A percentile compares a stretch with the other conserved stretches of the same genome.
These are phyloP conservation scores for Gibbula magus DNA, from an alignment of 2,888 invertebrate genomes.

Conservation along the genomic window DNA sequence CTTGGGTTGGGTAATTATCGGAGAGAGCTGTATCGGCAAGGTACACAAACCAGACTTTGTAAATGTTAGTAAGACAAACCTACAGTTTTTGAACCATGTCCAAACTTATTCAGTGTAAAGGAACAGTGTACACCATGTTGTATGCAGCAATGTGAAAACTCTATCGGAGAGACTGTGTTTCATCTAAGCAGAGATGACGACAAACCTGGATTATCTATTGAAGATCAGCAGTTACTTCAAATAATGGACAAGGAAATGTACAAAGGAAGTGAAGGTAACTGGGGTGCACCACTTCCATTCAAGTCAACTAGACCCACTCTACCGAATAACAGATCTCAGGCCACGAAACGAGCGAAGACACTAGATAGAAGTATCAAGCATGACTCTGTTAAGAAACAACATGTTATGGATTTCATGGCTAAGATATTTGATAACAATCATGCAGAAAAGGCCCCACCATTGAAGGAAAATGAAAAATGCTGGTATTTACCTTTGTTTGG, in stretches of 20 bases:
- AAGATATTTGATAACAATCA: too few species aligned
- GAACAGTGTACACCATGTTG: neutral
- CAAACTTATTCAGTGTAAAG: slow-evolving; percentile 24
- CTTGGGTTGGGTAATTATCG: slow-evolving; percentile 35
- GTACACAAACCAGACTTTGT: slow-evolving; percentile 25
- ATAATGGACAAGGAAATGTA: slow-evolving; percentile 32
- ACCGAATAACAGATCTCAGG: slow-evolving; percentile 15
- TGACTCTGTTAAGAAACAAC: too few species aligned
- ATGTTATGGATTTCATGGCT: too few species aligned
- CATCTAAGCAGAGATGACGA: slow-evolving; percentile 31
- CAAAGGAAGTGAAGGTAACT: slow-evolving; percentile 25
- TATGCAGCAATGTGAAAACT: neutral
- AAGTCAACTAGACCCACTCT: slow-evolving; percentile 7
- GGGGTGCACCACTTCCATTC: slow-evolving; percentile 38
- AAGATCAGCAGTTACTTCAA: slow-evolving; percentile 36
- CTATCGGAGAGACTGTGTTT: slow-evolving; percentile 16
- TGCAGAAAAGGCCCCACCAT: too few species aligned
- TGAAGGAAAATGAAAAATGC: too few species aligned
- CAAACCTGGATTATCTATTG: slow-evolving; percentile 34
- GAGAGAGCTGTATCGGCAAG: slow-evolving; percentile 28
- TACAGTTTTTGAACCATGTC: slow-evolving; percentile 38
- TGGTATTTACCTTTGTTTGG: too few species aligned
- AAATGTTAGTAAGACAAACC: slow-evolving; percentile 28
- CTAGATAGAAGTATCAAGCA: too few species aligned
- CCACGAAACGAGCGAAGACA: too few species aligned